phyloP scores from a whole-genome alignment of 2,113 vertebrate genomes.

The Pao palembangensis region DNA sequence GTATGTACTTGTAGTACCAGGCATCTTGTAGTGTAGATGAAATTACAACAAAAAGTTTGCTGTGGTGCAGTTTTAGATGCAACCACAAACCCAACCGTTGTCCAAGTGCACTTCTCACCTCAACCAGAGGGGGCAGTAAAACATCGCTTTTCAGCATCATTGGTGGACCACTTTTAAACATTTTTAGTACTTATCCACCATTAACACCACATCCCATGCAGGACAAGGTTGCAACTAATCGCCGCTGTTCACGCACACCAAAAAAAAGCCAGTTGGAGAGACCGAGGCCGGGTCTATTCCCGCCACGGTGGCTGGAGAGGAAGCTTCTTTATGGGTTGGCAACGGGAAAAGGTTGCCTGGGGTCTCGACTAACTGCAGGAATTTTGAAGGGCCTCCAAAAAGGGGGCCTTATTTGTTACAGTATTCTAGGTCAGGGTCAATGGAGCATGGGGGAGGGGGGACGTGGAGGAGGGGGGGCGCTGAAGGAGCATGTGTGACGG shows the following conservation, averaged over 20 bases:
- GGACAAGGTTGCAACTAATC: constrained; percentile 24
- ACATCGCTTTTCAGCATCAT: neutral
- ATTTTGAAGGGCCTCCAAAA: constrained; percentile 48
- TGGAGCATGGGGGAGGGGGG: constrained; percentile 22
- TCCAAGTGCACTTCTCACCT: neutral
- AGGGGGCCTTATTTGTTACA: constrained; percentile 48
- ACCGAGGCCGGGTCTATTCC: neutral
- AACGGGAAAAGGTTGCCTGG: constrained; percentile 50
- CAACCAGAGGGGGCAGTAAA: constrained; percentile 5
- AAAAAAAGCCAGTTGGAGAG: too few relatives aligned
- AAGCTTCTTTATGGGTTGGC: constrained; percentile 59
- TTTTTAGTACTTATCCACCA: neutral
- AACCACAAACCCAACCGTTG: too few relatives aligned
- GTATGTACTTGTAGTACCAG: too few relatives aligned
- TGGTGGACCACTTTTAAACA: neutral
- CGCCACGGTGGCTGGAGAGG: constrained; percentile 30
- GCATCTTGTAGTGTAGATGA: too few relatives aligned
- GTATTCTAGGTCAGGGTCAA: constrained; percentile 53
- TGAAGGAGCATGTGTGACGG: constrained; percentile 26
- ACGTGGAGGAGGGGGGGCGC: constrained; percentile 25
- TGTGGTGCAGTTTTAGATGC: neutral
- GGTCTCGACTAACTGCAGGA: constrained; percentile 42
- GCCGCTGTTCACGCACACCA: neutral
- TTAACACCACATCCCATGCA: constrained; percentile 1
- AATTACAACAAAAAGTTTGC: neutral